Percentiles rank a stretch among this genome's conserved stretches.
Evolutionary conservation across 2,888 invertebrate species (phyloP).

Genomic region (Seira ritae): DNA sequence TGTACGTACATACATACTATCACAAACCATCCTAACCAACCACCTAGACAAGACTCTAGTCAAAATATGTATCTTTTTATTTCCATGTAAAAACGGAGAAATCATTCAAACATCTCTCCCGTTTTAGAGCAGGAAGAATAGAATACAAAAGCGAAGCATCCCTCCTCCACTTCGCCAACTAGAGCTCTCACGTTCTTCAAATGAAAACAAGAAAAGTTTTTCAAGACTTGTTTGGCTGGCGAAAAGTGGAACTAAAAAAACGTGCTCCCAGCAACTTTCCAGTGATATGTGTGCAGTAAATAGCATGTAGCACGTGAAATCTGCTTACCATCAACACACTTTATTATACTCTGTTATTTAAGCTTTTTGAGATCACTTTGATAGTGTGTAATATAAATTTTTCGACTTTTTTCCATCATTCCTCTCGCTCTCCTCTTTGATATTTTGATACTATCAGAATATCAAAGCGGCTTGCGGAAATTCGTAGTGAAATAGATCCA

Average conservation of each 20-base stretch:
- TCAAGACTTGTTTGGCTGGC: not conserved
- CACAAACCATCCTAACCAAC: too few relatives aligned
- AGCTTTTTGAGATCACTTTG: not conserved
- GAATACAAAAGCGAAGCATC: not conserved
- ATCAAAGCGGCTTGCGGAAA: slow-evolving; percentile 33
- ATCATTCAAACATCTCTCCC: slow-evolving; percentile 26
- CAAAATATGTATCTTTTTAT: not conserved
- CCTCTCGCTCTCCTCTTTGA: slow-evolving; percentile 5
- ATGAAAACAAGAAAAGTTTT: slow-evolving; percentile 32
- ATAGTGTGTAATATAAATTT: not conserved
- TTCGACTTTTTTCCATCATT: not conserved
- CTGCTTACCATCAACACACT: slow-evolving; percentile 15
- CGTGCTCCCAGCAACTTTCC: not conserved
- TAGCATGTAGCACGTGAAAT: slow-evolving; percentile 25
- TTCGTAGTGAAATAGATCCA: not conserved
- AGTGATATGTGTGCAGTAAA: slow-evolving; percentile 11
- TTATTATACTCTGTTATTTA: slow-evolving; percentile 1
- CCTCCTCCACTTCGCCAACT: too few relatives aligned
- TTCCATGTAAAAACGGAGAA: slow-evolving; percentile 30
- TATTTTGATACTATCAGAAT: slow-evolving; percentile 39
- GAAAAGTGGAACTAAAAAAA: not conserved
- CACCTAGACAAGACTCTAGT: too few relatives aligned
- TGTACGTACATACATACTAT: not conserved
- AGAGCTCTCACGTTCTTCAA: slow-evolving; percentile 3
- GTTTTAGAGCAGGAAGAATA: not conserved